Conservation (phyloP, 2,797 vertebrate species). For the Peromyscus melanophrys region DNA sequence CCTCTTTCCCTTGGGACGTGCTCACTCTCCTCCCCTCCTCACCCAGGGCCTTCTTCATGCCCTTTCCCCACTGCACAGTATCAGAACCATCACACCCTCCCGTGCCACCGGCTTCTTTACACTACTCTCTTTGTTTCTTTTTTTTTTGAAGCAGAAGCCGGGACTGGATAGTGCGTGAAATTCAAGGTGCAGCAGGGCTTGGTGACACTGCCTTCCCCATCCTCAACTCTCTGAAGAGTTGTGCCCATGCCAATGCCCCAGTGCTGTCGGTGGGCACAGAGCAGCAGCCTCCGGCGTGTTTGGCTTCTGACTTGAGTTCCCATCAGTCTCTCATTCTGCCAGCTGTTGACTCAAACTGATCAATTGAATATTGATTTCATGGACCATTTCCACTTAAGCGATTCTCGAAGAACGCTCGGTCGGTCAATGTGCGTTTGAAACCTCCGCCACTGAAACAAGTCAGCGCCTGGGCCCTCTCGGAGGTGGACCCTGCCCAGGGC, state of each 20-base stretch:
- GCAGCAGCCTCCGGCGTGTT: background rate
- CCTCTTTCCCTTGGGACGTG: background rate
- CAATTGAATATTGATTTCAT: conserved; percentile 81
- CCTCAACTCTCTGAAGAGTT: conserved; percentile 9
- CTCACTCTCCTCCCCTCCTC: background rate
- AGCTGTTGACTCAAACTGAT: conserved; percentile 79
- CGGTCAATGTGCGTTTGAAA: conserved; percentile 74
- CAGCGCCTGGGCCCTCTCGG: conserved; percentile 43
- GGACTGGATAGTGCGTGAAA: background rate
- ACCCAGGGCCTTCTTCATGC: background rate
- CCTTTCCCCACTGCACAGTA: background rate
- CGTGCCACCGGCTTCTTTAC: background rate
- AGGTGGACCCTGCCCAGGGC: conserved; percentile 61
- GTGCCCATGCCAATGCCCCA: conserved; percentile 52
- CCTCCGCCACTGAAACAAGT: conserved; percentile 77
- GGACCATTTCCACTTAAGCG: conserved; percentile 73
- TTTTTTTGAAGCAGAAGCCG: background rate
- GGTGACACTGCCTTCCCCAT: no score
- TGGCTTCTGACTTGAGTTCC: conserved; percentile 57
- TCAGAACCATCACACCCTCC: rapidly evolving
- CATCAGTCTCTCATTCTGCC: conserved; percentile 42
- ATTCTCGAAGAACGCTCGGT: conserved; percentile 81
- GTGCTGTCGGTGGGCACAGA: background rate
- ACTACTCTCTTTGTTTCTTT: background rate
- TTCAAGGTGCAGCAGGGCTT: background rate